Base-by-base conservation (phyloP, 1,140 invertebrate genomes). In the Chelonus insularis region DNA sequence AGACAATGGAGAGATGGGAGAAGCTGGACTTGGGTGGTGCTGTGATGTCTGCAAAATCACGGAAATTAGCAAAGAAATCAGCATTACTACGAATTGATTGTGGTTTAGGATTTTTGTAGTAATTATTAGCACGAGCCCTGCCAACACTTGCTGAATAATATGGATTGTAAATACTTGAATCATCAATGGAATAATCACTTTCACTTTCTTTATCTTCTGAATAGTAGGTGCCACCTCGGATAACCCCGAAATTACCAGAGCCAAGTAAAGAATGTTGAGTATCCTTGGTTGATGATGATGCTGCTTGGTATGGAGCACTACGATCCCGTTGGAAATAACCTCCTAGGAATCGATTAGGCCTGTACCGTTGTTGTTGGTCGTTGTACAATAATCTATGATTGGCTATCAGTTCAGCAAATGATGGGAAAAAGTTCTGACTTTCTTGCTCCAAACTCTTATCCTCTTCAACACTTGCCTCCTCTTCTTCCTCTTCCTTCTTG, bases 21-120 rank as follows among this genome's bases (percentile, higher is more conserved):
- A 89, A 93, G 4, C 90, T 89, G 1, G 90, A 86, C 70, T 91
- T 90, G 0, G 90, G 86, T 8, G 90, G 91, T 5, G 90, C 88
- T 37, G 92, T 93, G 21, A 94, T 93, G 67, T 94, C 92, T 0
- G 92, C 92, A 70, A 94, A 94, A 69, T 94, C 92, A 62, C 91
- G 85, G 80, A 94, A 94, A 70, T 94, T 93, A 2, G 91, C 90
- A 68, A 94, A 94, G 70, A 82, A 76, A 23, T 81, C 79, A 0
- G 77, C 78, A 7, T 29, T 29, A 21, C 70, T 72, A 0, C 77
- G 68, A 3, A 78, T 57, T 8, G 80, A 73, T 52, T 82, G 73
- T 0, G 81, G 78, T 63, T 83, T 82, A 0, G 83, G 80, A 34
- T 84, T 82, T 50, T 76, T 79, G 54, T 78, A 84, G n/a, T 86